A percentile compares a stretch with the other conserved stretches of the same genome.
phyloP scores from a whole-genome alignment of 64 coral and sea anemone genomes.

The Catalaphyllia jardinei region DNA sequence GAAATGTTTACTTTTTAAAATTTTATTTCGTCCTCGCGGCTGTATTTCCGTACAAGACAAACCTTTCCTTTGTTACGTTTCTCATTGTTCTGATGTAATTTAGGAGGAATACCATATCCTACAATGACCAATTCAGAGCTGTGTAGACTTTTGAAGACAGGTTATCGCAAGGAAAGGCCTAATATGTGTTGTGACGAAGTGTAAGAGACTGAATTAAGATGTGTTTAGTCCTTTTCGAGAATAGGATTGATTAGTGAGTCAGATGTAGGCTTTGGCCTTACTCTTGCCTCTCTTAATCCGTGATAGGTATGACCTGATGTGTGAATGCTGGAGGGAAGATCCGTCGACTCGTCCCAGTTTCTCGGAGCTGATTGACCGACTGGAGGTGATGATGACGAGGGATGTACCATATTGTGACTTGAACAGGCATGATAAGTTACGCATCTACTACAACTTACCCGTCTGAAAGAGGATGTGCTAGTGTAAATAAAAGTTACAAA shows the following conservation, averaged over 20 bases:
- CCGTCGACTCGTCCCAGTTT: constrained; percentile 65
- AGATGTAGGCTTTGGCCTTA: background rate
- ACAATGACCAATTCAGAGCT: background rate
- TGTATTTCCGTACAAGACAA: background rate
- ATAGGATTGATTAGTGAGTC: background rate
- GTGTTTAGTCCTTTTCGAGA: background rate
- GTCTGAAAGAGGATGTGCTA: background rate
- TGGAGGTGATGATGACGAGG: constrained; percentile 70
- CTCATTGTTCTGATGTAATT: background rate
- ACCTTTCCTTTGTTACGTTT: background rate
- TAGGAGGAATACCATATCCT: background rate
- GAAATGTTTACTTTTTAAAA: background rate
- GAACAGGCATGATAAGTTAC: constrained; percentile 53
- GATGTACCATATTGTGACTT: constrained; percentile 78
- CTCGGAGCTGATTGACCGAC: constrained; percentile 34
- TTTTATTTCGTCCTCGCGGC: background rate
- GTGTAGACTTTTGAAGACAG: background rate
- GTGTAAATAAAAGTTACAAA: too few relatives aligned
- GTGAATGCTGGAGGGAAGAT: constrained; percentile 53
- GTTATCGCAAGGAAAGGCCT: background rate
- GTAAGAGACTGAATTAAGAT: background rate
- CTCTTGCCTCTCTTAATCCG: background rate
- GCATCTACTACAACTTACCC: constrained; percentile 65
- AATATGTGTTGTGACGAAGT: constrained; percentile 6
- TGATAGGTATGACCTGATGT: constrained; percentile 72